Conservation (phyloP, 2,113 vertebrate genomes). For the Aegypius monachus region DNA sequence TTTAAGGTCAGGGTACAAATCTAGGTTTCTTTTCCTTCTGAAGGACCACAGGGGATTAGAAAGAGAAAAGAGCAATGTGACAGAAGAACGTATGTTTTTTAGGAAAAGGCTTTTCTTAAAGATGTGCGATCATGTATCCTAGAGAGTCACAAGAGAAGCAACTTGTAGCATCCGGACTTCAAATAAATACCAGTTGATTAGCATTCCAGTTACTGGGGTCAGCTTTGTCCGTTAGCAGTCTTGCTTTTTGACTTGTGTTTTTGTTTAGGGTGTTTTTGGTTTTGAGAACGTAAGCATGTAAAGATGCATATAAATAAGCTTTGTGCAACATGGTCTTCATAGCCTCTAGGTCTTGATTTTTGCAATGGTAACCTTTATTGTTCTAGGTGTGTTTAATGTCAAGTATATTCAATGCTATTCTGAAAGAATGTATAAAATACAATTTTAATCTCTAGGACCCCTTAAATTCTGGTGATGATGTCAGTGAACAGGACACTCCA, state of each 20-base stretch:
- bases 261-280: neutral
- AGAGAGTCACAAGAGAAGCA: neutral
- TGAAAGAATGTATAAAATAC: neutral
- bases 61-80: neutral
- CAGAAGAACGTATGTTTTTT: neutral
- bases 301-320: neutral
- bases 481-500: slow-evolving; percentile 92
- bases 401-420: neutral
- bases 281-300: neutral
- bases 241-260: neutral
- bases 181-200: neutral
- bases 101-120: neutral
- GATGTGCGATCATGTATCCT: neutral
- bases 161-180: neutral
- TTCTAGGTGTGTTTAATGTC: neutral
- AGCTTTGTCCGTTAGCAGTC: neutral
- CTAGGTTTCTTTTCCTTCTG: neutral
- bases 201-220: neutral
- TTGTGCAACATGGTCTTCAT: neutral
- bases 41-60: neutral
- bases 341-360: neutral
- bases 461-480: slow-evolving; percentile 93
- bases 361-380: neutral
- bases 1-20: neutral
- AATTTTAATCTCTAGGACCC: slow-evolving; percentile 82